Conservation (phyloP, 2,113 vertebrate species). For the Donacobius atricapilla region DNA sequence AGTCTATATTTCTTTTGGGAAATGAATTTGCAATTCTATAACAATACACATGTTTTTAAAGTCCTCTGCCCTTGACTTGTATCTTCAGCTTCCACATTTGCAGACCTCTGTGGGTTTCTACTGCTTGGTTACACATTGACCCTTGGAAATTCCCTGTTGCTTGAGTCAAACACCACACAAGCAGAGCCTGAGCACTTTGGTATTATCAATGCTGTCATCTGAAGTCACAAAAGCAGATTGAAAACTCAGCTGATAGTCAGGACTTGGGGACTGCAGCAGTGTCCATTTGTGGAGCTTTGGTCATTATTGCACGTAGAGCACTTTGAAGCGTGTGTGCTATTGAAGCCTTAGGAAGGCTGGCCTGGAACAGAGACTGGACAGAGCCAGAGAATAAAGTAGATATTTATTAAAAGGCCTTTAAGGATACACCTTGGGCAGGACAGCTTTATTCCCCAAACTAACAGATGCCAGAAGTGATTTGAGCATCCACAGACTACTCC, state of each 20-base stretch:
- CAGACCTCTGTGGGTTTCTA: neutral
- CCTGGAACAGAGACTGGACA: neutral
- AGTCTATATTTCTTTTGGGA: neutral
- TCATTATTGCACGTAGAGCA: neutral
- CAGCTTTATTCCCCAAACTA: neutral
- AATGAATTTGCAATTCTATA: neutral
- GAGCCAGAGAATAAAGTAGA: neutral
- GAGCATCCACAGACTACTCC: neutral
- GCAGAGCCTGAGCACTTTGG: neutral
- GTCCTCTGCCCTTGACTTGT: neutral
- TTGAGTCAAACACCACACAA: neutral
- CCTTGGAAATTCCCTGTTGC: neutral
- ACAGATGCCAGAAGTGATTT: neutral
- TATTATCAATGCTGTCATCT: neutral
- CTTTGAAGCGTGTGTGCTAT: accelerated
- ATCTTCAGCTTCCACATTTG: neutral
- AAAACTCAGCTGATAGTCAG: slow-evolving; percentile 7
- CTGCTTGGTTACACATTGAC: neutral
- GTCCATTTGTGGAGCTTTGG: neutral
- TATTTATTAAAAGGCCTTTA: neutral
- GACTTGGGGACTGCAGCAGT: neutral
- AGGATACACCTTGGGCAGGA: neutral
- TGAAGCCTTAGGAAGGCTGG: neutral
- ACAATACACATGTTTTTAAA: accelerated
- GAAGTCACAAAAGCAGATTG: neutral